Base-by-base conservation (phyloP, 2,797 vertebrate species). In the Ispidina picta region DNA sequence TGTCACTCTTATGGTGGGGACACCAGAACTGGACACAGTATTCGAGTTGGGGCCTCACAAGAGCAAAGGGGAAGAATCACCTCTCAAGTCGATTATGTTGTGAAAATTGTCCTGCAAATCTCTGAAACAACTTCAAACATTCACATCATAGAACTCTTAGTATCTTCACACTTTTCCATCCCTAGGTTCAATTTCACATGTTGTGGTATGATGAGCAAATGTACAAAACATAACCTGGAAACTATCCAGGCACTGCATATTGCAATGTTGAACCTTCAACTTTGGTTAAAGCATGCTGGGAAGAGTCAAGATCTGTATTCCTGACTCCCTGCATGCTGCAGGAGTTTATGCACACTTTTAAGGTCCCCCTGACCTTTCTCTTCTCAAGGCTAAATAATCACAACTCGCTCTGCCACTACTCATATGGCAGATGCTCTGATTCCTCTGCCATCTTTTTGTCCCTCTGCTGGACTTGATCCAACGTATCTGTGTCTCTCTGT, bases 121-220 rank as follows among this genome's bases (percentile, higher is more conserved):
- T 84, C 64, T 74, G 49, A 64, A 84, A 62, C 20, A 78, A n/a
- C 19, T n/a, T 79, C 18, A 73, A 85, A 62, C 11, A 83, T 72
- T 85, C 21, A 37, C 25, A 11, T 65, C 35, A 39, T 72, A 63
- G 12, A 55, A 44, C 59, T 83, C 48, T 63, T 46, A 70, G 22
- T 2, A 26, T 69, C 29, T 83, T 90, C 23, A 37, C 28, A 62
- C 7, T 73, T 66, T 79, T 73, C 41, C 23, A 22, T 41, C 25
- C 64, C 39, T 37, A 73, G 14, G 14, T 66, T 88, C 43, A 37
- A 28, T 86, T 93, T 93, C 83, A 87, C 2, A 1, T 17, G 48
- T 62, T 5, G 8, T 52, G 77, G 69, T 93, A 95, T 83, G 89
- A 94, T 66, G 35, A 84, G 69, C 29, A 88, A 94, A 70, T 77